Evolutionary conservation across 2,888 invertebrate genomes (phyloP), one percentile per base, ranked within the genome.

Genomic region (Patella pellucida): DNA sequence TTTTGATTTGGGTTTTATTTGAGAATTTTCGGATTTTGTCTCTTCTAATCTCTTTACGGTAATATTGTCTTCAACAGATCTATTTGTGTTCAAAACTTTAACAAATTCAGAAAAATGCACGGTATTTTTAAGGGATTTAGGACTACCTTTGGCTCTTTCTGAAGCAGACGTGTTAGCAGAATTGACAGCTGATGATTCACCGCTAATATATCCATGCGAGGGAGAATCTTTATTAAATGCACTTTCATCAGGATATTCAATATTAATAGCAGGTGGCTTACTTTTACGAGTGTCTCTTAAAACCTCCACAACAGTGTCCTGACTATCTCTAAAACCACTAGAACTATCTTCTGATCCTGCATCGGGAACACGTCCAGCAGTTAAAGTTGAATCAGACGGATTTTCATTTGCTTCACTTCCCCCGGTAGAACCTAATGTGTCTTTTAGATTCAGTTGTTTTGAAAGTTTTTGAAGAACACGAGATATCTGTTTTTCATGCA

Each of bases 61-160:
- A 76, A 85, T 83, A 81, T 82, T 82, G 80, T 86, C 85, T 79
- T 87, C 85, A 72, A 85, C 78, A 74, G 85, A 84, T 78, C 84
- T 79, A 82, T 86, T 80, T 69, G 86, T 86, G 75, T 85, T 86
- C 16, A 86, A 85, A 76, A 87, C 87, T 71, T 85, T 87, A 7
- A 88, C 84, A 76, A 85, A 84, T 11, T 86, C 85, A 3, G 86
- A 82, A 80, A 88, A 88, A 73, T 87, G 87, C 9, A 88, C 88
- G 69, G 85, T 85, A 74, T 85, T 86, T 79, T 85, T 86, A 62
- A 84, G 74, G 31, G 85, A 86, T 75, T 86, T 87, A 16, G 87
- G 87, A 75, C 87, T 87, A 80, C 85, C 84, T 73, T 84, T 81
- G 69, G 75, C 82, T 52, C 80, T 78, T 50, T 69, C 62, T 3